Percentiles rank a stretch among this genome's conserved stretches.
phyloP scores from a whole-genome alignment of 2,797 vertebrate species.

The Xiphophorus birchmanni region DNA sequence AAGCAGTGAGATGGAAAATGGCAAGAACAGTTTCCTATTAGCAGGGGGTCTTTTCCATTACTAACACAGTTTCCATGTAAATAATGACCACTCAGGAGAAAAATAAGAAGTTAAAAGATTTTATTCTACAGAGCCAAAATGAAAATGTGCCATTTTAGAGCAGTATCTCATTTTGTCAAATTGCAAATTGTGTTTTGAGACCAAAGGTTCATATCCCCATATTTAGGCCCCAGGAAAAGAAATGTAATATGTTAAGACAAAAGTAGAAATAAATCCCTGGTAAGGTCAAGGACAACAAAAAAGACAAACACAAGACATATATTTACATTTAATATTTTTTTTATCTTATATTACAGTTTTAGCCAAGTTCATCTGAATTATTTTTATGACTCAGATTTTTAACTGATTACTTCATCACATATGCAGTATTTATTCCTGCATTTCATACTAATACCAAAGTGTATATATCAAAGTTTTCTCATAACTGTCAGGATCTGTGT shows the following conservation, averaged over 20 bases:
- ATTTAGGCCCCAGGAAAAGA: background rate
- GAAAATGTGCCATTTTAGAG: background rate
- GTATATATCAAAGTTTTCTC: background rate
- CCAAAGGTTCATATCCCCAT: slow-evolving; percentile 28
- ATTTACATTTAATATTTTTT: background rate
- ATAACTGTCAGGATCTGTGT: too few species aligned
- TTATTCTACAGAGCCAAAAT: slow-evolving; percentile 1
- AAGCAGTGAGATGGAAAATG: slow-evolving; percentile 57
- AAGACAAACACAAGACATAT: background rate
- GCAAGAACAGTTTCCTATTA: slow-evolving; percentile 65
- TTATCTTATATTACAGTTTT: background rate
- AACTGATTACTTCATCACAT: background rate
- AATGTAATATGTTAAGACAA: background rate
- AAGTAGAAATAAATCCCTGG: background rate
- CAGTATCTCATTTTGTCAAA: slow-evolving; percentile 51
- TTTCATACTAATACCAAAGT: background rate
- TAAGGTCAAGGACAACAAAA: background rate
- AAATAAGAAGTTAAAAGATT: slow-evolving; percentile 42
- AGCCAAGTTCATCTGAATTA: background rate
- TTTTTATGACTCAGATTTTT: background rate
- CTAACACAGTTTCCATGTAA: slow-evolving; percentile 14
- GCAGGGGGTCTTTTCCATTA: slow-evolving; percentile 39
- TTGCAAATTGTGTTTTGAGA: slow-evolving; percentile 26
- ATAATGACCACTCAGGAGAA: slow-evolving; percentile 1
- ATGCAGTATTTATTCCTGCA: background rate